Conservation (phyloP, 2,113 vertebrate genomes). For the Misgurnus mizolepis region DNA sequence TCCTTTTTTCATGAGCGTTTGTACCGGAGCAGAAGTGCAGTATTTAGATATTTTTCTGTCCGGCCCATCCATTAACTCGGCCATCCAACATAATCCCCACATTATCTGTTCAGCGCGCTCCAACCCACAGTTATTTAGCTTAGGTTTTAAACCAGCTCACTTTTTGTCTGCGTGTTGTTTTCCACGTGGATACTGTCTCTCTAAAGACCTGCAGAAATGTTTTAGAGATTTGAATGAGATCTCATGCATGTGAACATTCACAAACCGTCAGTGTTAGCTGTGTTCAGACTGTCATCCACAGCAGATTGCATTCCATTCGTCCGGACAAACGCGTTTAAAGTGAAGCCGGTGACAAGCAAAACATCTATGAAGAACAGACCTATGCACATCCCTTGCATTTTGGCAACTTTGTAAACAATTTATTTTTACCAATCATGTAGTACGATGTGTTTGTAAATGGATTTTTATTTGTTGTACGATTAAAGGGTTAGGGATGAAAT, state of each 20-base stretch:
- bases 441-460: constrained; percentile 95
- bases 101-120: constrained; percentile 3
- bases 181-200: constrained; percentile 87
- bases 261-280: constrained; percentile 90
- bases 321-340: constrained; percentile 71
- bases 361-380: constrained; percentile 81
- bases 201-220: constrained; percentile 91
- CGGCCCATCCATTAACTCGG: background rate
- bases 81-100: constrained; percentile 27
- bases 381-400: constrained; percentile 97
- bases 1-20: constrained; percentile 43
- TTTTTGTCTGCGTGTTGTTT: background rate
- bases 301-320: constrained; percentile 91
- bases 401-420: constrained; percentile 88
- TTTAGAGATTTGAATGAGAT: constrained; percentile 91
- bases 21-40: background rate
- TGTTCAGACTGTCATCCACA: constrained; percentile 87
- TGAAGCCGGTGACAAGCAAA: constrained; percentile 50
- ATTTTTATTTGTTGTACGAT: constrained; percentile 88
- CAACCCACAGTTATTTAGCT: background rate
- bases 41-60: constrained; percentile 19
- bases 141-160: background rate
- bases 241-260: constrained; percentile 97
- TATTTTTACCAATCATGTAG: constrained; percentile 94
- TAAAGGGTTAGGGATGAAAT: constrained; percentile 62